A percentile compares a stretch with the other conserved stretches of the same genome.
Conservation (phyloP, 1,140 invertebrate genomes). For the Camponotus vicinus region DNA sequence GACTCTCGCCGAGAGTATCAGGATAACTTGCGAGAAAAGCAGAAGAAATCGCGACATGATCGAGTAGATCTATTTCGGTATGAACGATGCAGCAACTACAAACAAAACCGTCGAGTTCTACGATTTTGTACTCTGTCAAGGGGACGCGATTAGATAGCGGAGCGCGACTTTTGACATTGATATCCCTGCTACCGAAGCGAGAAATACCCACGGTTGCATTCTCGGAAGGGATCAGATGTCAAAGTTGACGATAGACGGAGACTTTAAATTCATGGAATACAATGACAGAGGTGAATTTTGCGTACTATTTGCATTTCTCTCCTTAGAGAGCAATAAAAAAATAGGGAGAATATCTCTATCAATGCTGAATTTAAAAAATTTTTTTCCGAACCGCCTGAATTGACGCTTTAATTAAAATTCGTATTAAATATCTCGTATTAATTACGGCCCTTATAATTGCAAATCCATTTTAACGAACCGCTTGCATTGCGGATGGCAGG, state of each 20-base stretch:
- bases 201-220: conserved; percentile 1
- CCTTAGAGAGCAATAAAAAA: background rate
- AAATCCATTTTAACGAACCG: conserved; percentile 17
- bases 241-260: conserved; percentile 8
- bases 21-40: background rate
- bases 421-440: conserved; percentile 22
- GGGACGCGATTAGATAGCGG: background rate
- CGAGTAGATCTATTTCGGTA: background rate
- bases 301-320: background rate
- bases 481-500: conserved; percentile 39
- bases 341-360: background rate
- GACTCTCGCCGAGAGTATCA: background rate
- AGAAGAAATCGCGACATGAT: conserved; percentile 23
- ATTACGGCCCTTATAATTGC: background rate
- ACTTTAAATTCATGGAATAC: background rate
- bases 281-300: background rate
- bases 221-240: background rate
- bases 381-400: background rate
- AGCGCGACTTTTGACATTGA: conserved; percentile 51
- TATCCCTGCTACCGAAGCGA: conserved; percentile 7
- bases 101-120: background rate
- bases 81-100: background rate
- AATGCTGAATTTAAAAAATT: background rate
- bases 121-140: background rate
- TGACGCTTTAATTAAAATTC: conserved; percentile 32